Base-by-base conservation (phyloP, 2,888 invertebrate species). In the Ennomos quercinarius region DNA sequence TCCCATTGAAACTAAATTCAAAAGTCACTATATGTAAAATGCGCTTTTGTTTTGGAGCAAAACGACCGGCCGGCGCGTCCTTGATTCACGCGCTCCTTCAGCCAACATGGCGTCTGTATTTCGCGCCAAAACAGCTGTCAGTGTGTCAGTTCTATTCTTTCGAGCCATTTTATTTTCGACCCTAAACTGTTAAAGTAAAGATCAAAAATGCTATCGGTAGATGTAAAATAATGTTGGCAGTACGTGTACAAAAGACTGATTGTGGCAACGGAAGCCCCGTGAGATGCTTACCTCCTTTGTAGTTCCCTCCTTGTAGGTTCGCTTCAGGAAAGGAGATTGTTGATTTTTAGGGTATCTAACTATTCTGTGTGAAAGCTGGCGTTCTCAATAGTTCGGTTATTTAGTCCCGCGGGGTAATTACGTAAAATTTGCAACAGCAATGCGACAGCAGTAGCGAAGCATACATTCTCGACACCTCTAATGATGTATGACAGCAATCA, bases 221-320 rank as follows among this genome's bases (percentile, higher is more conserved):
- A 41, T 41, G 60, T 60, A 64, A 58, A 63, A 54, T 39, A 47
- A 68, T 63, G 59, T 59, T 70, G 63, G 72, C 63, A 57, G 61
- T 48, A 60, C 27, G 27, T 63, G 51, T 66, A 70, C 72, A 77
- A 72, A 76, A 73, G 76, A 64, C 71, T 77, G 78, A 78, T 77
- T 77, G 78, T 75, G 71, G 71, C 63, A 61, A 71, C 73, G 75
- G 77, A 76, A 76, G 51, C 63, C 70, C 71, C 68, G 72, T 70
- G 65, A 69, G 64, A 62, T 60, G 55, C 49, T 46, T 55, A 27
- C 48, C 50, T 62, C 62, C 68, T 74, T 71, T 74, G 67, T 67
- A 70, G 66, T 68, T 64, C 57, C 40, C 56, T 63, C 45, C 51
- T 60, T 61, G 54, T 58, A 58, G 52, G 52, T 64, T 63, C 42